phyloP scores from a whole-genome alignment of 2,888 invertebrate genomes.

The Chrysomela aeneicollis region DNA sequence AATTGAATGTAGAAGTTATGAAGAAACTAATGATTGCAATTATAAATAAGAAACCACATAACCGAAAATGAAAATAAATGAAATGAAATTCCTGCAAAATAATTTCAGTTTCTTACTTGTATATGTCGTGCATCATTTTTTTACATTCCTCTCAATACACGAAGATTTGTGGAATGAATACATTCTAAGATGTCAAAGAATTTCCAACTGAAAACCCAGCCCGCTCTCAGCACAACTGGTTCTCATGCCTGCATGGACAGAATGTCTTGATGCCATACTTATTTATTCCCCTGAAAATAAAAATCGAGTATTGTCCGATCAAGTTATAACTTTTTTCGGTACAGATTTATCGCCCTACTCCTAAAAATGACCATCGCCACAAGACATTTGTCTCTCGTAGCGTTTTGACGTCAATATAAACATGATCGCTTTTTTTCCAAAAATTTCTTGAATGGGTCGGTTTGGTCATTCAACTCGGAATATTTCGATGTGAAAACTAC shows the following conservation, averaged over 20 bases:
- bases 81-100: constrained; percentile 5
- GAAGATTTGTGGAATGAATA: constrained; percentile 41
- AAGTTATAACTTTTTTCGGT: constrained; percentile 25
- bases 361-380: neutral
- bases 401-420: neutral
- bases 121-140: constrained; percentile 39
- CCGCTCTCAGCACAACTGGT: constrained; percentile 40
- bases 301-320: constrained; percentile 34
- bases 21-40: too few relatives aligned
- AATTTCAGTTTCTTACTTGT: constrained; percentile 36
- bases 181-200: constrained; percentile 46
- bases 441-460: too few relatives aligned
- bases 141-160: constrained; percentile 40
- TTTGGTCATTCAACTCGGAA: too few relatives aligned
- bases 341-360: constrained; percentile 23
- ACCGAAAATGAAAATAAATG: too few relatives aligned
- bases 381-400: neutral
- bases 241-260: constrained; percentile 34
- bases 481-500: too few relatives aligned
- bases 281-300: constrained; percentile 35
- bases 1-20: too few relatives aligned
- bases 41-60: neutral
- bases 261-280: constrained; percentile 32
- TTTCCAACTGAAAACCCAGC: constrained; percentile 42
- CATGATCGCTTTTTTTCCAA: too few relatives aligned